Evolutionary conservation across 2,888 invertebrate species (phyloP).

Genomic region (Pilophorus perplexus): DNA sequence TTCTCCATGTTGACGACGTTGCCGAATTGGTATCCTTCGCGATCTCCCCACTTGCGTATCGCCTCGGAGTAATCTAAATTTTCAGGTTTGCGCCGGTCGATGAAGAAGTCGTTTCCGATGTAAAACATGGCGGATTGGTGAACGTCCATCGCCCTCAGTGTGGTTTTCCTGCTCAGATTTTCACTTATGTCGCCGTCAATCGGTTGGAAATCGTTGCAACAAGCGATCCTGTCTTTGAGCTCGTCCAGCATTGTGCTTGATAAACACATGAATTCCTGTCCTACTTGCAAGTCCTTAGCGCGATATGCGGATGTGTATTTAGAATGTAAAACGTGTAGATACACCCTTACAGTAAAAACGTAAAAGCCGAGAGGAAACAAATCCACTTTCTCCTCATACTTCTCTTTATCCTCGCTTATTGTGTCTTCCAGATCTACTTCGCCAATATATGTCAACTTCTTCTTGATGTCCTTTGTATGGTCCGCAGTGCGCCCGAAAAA

Average conservation of each 20-base stretch:
- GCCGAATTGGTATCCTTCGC: conserved; percentile 55
- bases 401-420: not conserved
- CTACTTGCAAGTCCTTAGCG: conserved; percentile 34
- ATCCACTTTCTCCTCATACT: not conserved
- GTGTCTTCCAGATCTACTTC: conserved; percentile 15
- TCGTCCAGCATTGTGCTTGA: conserved; percentile 67
- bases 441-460: conserved; percentile 12
- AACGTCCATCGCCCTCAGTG: not conserved
- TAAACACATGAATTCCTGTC: conserved; percentile 62
- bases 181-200: conserved; percentile 59
- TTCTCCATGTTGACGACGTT: conserved; percentile 59
- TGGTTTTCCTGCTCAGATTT: conserved; percentile 51
- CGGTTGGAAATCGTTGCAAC: conserved; percentile 62
- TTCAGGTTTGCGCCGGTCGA: conserved; percentile 62
- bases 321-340: conserved; percentile 31
- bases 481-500: not conserved
- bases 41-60: conserved; percentile 63
- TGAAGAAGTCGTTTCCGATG: conserved; percentile 75
- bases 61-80: conserved; percentile 66
- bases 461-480: not conserved
- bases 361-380: conserved; percentile 25
- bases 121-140: conserved; percentile 62
- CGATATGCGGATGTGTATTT: conserved; percentile 5
- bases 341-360: conserved; percentile 30
- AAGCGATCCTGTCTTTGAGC: conserved; percentile 71